phyloP scores from a whole-genome alignment of 2,888 invertebrate species.

The Tromatobia lineatoria region DNA sequence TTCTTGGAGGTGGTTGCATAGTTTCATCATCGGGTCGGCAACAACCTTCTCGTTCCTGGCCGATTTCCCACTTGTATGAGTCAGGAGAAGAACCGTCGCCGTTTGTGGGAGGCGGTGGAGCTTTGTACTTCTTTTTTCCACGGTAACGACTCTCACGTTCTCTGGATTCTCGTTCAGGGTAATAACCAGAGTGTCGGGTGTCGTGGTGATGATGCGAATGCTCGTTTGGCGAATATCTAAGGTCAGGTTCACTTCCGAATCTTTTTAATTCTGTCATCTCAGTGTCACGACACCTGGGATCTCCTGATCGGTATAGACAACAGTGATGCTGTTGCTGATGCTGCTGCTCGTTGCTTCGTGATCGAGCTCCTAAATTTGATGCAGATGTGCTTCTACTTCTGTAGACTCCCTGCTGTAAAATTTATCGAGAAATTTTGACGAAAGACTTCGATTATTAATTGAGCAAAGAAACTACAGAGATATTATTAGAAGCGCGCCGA shows the following conservation, averaged over 20 bases:
- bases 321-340: constrained; percentile 68
- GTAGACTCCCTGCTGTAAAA: constrained; percentile 75
- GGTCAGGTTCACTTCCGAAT: constrained; percentile 92
- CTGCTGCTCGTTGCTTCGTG: constrained; percentile 70
- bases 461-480: neutral
- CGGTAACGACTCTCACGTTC: constrained; percentile 85
- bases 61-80: constrained; percentile 86
- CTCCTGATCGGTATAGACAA: constrained; percentile 71
- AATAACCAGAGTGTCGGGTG: constrained; percentile 74
- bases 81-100: constrained; percentile 87
- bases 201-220: constrained; percentile 65
- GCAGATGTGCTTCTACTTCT: constrained; percentile 79
- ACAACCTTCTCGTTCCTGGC: constrained; percentile 85
- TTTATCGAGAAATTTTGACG: neutral
- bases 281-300: constrained; percentile 80
- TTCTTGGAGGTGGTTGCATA: constrained; percentile 85
- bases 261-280: constrained; percentile 86
- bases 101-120: constrained; percentile 88
- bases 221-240: constrained; percentile 83
- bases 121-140: constrained; percentile 92
- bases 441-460: neutral
- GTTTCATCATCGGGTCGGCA: constrained; percentile 75
- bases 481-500: neutral
- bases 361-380: constrained; percentile 74
- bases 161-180: constrained; percentile 85